Percentiles rank a stretch among this genome's conserved stretches.
Evolutionary conservation across 2,888 invertebrate genomes (phyloP).

Genomic region (Dione vanillae): DNA sequence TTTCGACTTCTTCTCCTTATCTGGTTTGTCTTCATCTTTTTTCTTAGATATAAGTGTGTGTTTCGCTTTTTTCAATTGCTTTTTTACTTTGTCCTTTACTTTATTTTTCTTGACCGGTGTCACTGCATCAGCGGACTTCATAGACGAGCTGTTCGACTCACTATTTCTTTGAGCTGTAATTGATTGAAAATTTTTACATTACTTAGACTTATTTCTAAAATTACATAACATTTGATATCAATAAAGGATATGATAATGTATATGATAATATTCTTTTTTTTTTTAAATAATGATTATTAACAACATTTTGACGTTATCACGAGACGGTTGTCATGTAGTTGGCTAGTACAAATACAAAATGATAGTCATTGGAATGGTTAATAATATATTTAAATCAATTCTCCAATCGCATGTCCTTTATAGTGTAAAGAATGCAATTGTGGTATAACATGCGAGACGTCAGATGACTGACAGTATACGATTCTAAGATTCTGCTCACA

Average conservation of each 20-base stretch:
- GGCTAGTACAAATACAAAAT: not conserved
- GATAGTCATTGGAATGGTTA: not conserved
- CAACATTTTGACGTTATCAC: not conserved
- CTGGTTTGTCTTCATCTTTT: constrained; percentile 71
- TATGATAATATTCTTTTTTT: not conserved
- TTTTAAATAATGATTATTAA: no score
- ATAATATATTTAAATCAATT: not conserved
- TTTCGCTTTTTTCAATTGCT: constrained; percentile 79
- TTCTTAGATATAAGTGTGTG: constrained; percentile 74
- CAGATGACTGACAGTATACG: no score
- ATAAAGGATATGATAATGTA: not conserved
- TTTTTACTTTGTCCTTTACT: constrained; percentile 80
- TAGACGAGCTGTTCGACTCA: constrained; percentile 75
- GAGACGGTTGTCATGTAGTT: not conserved
- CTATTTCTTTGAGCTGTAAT: constrained; percentile 77
- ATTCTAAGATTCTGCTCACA: no score
- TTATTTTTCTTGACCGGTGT: constrained; percentile 74
- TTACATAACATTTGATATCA: not conserved
- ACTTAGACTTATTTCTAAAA: no score
- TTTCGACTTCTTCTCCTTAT: constrained; percentile 70
- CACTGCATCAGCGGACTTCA: constrained; percentile 70
- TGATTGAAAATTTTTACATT: no score
- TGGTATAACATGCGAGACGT: no score
- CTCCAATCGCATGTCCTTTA: not conserved
- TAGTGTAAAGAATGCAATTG: not conserved